These are phyloP conservation scores for Vidua chalybeata DNA, from an alignment of 2,113 vertebrate species.

Conservation along the genomic window DNA sequence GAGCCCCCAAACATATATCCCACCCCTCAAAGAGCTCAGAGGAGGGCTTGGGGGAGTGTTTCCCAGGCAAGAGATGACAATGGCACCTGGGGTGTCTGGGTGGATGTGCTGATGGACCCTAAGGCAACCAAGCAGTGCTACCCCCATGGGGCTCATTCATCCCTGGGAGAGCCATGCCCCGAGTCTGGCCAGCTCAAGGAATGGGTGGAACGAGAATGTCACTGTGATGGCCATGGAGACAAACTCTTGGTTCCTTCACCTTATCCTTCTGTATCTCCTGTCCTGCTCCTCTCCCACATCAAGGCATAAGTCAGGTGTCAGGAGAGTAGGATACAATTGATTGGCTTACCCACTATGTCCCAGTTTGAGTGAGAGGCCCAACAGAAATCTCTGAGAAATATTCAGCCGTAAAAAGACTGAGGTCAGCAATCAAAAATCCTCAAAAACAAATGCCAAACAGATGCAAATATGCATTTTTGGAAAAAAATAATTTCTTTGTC, in stretches of 20 bases:
- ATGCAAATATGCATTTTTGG: background rate
- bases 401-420: background rate
- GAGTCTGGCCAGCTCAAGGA: background rate
- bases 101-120: background rate
- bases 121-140: background rate
- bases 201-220: background rate
- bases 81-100: background rate
- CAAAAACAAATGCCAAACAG: background rate
- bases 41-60: background rate
- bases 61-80: constrained; percentile 7
- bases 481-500: background rate
- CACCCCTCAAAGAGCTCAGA: background rate
- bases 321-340: background rate
- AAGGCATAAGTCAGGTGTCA: background rate
- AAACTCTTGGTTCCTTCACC: background rate
- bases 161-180: background rate
- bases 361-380: background rate
- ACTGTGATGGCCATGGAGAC: background rate
- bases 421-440: background rate
- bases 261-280: background rate
- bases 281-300: background rate
- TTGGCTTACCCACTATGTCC: background rate
- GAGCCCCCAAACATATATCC: background rate
- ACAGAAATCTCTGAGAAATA: background rate
- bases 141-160: background rate